Conservation (phyloP, 1,140 invertebrate genomes). For the Hypsibius dujardini region DNA sequence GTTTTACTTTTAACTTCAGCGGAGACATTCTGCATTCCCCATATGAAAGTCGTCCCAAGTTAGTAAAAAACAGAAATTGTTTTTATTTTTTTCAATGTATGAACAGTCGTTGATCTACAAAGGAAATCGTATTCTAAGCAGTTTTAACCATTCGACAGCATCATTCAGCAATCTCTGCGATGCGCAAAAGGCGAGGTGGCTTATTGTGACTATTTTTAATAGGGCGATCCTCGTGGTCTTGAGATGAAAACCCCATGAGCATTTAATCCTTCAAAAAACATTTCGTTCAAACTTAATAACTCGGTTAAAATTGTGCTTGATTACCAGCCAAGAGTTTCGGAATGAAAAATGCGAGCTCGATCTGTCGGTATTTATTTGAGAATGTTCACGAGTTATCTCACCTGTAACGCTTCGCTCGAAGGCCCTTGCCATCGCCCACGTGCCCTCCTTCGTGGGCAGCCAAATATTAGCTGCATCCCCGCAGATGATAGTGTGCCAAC, state of each 20-base stretch:
- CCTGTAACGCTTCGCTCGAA: not conserved
- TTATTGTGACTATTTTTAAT: too few species aligned
- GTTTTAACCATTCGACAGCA: too few species aligned
- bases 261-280: not conserved
- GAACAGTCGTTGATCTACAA: too few species aligned
- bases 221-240: too few species aligned
- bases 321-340: not conserved
- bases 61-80: too few species aligned
- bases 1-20: too few species aligned
- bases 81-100: too few species aligned
- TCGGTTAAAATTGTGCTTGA: not conserved
- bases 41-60: too few species aligned
- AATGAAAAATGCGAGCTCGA: not conserved
- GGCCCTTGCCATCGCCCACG: not conserved
- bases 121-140: too few species aligned
- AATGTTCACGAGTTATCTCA: not conserved
- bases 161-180: too few species aligned
- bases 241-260: not conserved
- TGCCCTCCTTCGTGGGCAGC: slow-evolving; percentile 30
- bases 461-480: not conserved
- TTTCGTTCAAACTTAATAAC: not conserved
- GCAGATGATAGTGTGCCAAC: not conserved
- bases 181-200: too few species aligned
- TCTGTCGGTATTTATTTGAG: not conserved
- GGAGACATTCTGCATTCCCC: too few species aligned